phyloP scores from a whole-genome alignment of 2,888 invertebrate species.

The Ephialtes manifestator region DNA sequence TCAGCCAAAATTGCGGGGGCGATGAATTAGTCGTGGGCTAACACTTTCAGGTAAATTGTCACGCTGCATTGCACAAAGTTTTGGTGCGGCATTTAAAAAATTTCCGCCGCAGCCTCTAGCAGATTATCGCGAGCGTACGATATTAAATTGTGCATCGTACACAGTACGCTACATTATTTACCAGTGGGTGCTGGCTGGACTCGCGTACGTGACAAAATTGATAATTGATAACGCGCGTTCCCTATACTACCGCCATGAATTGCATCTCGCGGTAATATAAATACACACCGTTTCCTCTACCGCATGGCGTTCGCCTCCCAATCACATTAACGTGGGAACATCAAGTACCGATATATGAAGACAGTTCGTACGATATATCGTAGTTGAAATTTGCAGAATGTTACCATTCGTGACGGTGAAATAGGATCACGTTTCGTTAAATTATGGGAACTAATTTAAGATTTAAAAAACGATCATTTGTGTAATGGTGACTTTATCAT shows the following conservation, averaged over 20 bases:
- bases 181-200: conserved; percentile 30
- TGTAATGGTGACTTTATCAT: not conserved
- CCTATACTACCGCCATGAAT: conserved; percentile 26
- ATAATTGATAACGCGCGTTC: conserved; percentile 61
- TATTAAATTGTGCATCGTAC: conserved; percentile 15
- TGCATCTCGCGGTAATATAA: conserved; percentile 41
- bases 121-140: conserved; percentile 46
- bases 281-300: conserved; percentile 20
- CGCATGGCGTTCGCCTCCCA: not conserved
- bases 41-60: not conserved
- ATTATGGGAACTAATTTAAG: not conserved
- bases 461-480: not conserved
- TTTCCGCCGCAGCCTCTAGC: conserved; percentile 3
- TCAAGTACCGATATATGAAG: conserved; percentile 20
- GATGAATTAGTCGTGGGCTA: not conserved
- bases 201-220: conserved; percentile 67
- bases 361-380: conserved; percentile 12
- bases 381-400: not conserved
- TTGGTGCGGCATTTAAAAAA: conserved; percentile 17
- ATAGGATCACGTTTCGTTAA: conserved; percentile 13
- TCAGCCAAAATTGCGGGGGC: too few species aligned
- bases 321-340: conserved; percentile 18
- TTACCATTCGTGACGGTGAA: not conserved
- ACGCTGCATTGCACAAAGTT: conserved; percentile 4
- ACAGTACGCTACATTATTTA: conserved; percentile 24